Conservation (phyloP, 2,113 vertebrate genomes). For the Montifringilla adamsi region DNA sequence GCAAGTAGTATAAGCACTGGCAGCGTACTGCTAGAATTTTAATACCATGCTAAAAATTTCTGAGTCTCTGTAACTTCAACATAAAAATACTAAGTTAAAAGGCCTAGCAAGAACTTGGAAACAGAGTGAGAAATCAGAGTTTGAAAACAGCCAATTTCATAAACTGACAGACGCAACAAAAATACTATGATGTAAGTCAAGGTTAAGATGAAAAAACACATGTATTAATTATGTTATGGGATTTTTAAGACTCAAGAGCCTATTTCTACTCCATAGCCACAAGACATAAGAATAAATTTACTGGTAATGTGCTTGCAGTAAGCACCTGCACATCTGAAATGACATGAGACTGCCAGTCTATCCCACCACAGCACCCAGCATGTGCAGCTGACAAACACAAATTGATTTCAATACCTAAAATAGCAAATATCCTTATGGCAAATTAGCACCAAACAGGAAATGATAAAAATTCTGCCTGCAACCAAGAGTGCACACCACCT, state of each 20-base stretch:
- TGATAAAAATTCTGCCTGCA: neutral
- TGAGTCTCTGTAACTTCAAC: neutral
- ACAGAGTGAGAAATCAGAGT: neutral
- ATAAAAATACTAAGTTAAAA: neutral
- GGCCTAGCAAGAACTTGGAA: neutral
- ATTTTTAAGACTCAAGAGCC: neutral
- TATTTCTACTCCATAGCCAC: neutral
- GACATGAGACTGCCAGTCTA: neutral
- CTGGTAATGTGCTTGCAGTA: neutral
- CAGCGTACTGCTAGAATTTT: neutral
- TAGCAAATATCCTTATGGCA: neutral
- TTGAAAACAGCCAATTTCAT: neutral
- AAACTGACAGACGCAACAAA: neutral
- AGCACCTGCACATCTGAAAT: neutral
- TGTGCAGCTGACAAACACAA: neutral
- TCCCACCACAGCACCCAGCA: neutral
- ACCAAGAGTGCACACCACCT: neutral
- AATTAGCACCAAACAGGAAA: neutral
- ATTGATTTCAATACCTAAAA: neutral
- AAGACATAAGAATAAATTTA: neutral
- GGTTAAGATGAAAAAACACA: neutral
- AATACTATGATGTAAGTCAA: neutral
- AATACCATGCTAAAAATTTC: neutral
- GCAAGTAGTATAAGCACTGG: neutral
- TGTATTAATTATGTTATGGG: neutral